A percentile compares a stretch with the other conserved stretches of the same genome.
These are phyloP conservation scores for Sebastiscus albofasciatus DNA, from an alignment of 2,797 vertebrate genomes.

Conservation along the genomic window DNA sequence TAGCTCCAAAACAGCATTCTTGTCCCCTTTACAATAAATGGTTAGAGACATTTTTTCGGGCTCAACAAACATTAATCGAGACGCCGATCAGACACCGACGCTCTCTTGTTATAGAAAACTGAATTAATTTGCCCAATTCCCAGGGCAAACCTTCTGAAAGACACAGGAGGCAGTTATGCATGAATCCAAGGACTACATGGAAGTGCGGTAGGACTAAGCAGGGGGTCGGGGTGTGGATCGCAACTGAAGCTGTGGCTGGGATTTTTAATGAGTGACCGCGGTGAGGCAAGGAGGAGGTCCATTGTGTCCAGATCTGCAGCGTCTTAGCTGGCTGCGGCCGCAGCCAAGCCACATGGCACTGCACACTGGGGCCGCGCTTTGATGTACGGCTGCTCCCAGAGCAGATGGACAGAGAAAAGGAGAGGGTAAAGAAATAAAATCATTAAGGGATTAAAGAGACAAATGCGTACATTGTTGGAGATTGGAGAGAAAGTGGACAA, in stretches of 20 bases:
- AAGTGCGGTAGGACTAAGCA: conserved; percentile 22
- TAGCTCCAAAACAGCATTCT: background rate
- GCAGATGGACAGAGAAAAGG: conserved; percentile 47
- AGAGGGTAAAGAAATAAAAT: conserved; percentile 32
- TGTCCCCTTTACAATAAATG: background rate
- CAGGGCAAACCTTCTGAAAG: conserved; percentile 3
- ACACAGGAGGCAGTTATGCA: conserved; percentile 44
- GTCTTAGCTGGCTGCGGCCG: conserved; percentile 37
- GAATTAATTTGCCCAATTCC: conserved; percentile 28
- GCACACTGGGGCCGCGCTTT: conserved; percentile 47
- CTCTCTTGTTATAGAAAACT: conserved; percentile 13
- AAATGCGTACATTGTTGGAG: background rate
- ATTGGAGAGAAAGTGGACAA: background rate
- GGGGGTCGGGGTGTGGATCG: conserved; percentile 49
- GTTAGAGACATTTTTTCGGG: conserved; percentile 1
- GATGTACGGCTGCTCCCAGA: conserved; percentile 55
- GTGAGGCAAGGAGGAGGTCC: conserved; percentile 63
- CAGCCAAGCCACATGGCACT: conserved; percentile 38
- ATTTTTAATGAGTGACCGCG: conserved; percentile 68
- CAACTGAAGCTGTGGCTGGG: conserved; percentile 54
- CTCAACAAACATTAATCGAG: conserved; percentile 4
- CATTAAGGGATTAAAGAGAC: conserved; percentile 20
- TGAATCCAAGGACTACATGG: conserved; percentile 45
- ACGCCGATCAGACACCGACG: conserved; percentile 9
- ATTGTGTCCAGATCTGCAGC: conserved; percentile 60